Evolutionary conservation across 1,140 invertebrate species (phyloP), one percentile per base, ranked within the genome.

Genomic region (Yoshiicerus persimilis): DNA sequence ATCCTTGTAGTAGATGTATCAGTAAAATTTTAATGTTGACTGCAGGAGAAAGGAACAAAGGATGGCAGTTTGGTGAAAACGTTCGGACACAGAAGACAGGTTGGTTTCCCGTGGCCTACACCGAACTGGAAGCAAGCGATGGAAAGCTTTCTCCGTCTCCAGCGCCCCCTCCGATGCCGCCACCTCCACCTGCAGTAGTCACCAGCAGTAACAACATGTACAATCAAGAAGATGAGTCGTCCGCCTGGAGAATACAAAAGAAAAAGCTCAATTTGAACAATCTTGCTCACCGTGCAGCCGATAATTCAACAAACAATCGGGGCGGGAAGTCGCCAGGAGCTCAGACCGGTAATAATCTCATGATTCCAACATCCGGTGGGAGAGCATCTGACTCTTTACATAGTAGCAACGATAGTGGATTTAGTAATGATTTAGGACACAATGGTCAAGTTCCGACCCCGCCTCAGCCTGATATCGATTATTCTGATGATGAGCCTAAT

Each of bases 11-110:
- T n/a, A n/a, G n/a, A n/a, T 56, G 2, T 13, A 77, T 13, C 20
- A 77, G 16, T 77, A 8, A 77, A 16, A 1, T 25, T 11, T 38
- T 80, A n/a, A 38, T 25, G 13, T 36, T n/a, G 4, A 16, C 64
- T 85, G 30, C 77, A 89, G 86, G 89, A 94, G 97, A 97, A 91
- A 94, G 97, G 88, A 97, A 96, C 91, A 97, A 98, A 92, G 97
- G 97, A 66, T 99, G 97, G 97, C 97, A 98, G 92, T 98, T 97
- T 92, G 97, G 97, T 30, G 97, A 98, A 92, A 98, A 98, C 92
- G 92, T 97, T 88, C 94, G 97, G 20, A 98, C 96, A 30, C 96
- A 97, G 92, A 95, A 96, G 91, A 96, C 96, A 88, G 97, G 97
- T 20, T 98, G 97, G 97, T 98, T 98, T 92, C 97, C 97, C 0